Percentiles rank a stretch among this genome's conserved stretches.
Conservation (phyloP, 1,140 invertebrate species). For the Dendrolimus kikuchii region DNA sequence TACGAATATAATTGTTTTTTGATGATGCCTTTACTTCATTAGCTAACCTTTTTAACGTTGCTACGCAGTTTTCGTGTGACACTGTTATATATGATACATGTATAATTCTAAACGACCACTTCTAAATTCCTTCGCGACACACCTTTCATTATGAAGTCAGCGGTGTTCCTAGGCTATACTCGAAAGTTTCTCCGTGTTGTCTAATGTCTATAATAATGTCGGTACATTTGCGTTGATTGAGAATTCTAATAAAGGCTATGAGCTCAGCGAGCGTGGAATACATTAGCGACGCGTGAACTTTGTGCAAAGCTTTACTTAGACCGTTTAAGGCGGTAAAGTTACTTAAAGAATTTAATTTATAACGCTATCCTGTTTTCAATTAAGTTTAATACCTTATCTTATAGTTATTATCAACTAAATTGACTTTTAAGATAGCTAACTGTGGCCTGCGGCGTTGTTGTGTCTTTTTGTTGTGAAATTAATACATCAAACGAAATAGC, state of each 20-base stretch:
- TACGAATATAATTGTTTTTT: too few relatives aligned
- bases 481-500: too few relatives aligned
- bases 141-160: constrained; percentile 64
- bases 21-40: too few relatives aligned
- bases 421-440: constrained; percentile 9
- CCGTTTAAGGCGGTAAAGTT: constrained; percentile 22
- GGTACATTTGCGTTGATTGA: constrained; percentile 54
- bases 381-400: constrained; percentile 24
- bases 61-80: too few relatives aligned
- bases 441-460: constrained; percentile 5
- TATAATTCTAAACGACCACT: background rate
- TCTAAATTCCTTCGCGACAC: constrained; percentile 48
- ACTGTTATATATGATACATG: too few relatives aligned
- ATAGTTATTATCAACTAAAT: constrained; percentile 16
- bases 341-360: constrained; percentile 30
- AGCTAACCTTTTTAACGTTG: too few relatives aligned
- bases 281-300: constrained; percentile 64
- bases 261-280: constrained; percentile 66
- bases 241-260: constrained; percentile 65
- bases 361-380: constrained; percentile 26
- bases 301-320: constrained; percentile 46
- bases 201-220: constrained; percentile 38
- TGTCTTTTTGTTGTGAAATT: background rate
- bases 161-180: constrained; percentile 30
- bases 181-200: constrained; percentile 27